These are phyloP conservation scores for Koerneria pararmatus DNA, from an alignment of 2,888 invertebrate species.

Conservation along the genomic window DNA sequence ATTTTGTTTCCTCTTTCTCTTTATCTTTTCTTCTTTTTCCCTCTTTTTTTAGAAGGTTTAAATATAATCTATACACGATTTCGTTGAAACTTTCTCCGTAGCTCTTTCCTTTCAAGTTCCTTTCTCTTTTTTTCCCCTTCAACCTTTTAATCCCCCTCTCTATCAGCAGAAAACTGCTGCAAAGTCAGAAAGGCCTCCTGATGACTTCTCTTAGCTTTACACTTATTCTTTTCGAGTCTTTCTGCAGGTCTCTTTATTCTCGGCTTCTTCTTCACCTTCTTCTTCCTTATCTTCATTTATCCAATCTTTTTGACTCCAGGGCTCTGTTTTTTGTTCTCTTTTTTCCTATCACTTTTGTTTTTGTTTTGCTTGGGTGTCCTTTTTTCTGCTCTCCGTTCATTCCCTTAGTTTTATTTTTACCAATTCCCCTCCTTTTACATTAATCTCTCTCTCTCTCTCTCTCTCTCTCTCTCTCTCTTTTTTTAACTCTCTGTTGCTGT, in stretches of 20 bases:
- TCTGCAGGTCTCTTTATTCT: too few species aligned
- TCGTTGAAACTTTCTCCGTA: not conserved
- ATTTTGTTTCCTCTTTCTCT: not conserved
- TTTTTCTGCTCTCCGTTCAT: not conserved
- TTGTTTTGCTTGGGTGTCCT: not conserved
- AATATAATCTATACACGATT: not conserved
- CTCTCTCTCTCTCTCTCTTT: not conserved
- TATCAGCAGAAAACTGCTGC: not conserved
- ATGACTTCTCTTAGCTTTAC: too few species aligned
- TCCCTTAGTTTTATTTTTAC: not conserved
- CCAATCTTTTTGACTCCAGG: too few species aligned
- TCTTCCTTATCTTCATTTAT: too few species aligned
- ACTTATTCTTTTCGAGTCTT: too few species aligned
- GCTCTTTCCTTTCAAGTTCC: not conserved
- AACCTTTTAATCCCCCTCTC: not conserved
- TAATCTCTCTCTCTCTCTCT: not conserved
- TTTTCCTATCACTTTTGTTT: not conserved
- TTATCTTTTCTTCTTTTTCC: not conserved
- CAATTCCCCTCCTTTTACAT: not conserved
- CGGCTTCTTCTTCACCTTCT: too few species aligned
- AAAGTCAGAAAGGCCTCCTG: too few species aligned
- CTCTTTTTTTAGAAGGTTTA: not conserved
- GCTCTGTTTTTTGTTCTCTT: too few species aligned
- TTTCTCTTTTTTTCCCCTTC: not conserved
- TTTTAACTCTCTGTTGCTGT: not conserved